Evolutionary conservation across 1,140 invertebrate species (phyloP).

Genomic region (Aphis gossypii): DNA sequence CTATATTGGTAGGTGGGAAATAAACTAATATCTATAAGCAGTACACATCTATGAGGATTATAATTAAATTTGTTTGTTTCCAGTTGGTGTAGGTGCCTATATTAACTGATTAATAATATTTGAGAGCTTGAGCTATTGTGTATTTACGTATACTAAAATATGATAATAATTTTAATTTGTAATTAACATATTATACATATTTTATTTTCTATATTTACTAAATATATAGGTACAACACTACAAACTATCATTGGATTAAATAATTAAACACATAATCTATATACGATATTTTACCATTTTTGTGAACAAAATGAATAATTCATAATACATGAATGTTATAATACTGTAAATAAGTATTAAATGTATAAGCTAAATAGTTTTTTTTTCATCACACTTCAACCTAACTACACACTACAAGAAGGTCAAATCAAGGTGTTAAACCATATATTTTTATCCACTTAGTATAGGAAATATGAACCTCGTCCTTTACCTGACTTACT

Average conservation of each 20-base stretch:
- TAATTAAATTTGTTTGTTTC: not conserved
- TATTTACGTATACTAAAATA: not conserved
- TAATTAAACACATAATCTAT: not conserved
- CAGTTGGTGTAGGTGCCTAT: not conserved
- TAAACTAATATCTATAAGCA: too few species aligned
- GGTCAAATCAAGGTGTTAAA: conserved; percentile 10
- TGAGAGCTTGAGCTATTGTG: not conserved
- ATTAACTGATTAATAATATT: not conserved
- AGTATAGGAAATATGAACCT: not conserved
- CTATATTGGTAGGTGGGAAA: too few species aligned
- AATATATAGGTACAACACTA: not conserved
- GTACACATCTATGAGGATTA: not conserved
- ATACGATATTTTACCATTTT: not conserved
- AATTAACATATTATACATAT: not conserved
- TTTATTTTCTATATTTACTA: not conserved
- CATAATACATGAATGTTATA: not conserved
- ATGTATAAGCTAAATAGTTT: not conserved
- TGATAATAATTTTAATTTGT: not conserved
- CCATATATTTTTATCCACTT: not conserved
- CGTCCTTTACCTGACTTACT: not conserved
- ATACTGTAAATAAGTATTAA: not conserved
- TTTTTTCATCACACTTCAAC: not conserved
- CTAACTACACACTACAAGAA: not conserved
- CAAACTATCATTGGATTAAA: not conserved
- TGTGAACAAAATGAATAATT: not conserved